These are phyloP conservation scores for Leucophora obtusa DNA, from an alignment of 2,888 invertebrate genomes.

Conservation along the genomic window DNA sequence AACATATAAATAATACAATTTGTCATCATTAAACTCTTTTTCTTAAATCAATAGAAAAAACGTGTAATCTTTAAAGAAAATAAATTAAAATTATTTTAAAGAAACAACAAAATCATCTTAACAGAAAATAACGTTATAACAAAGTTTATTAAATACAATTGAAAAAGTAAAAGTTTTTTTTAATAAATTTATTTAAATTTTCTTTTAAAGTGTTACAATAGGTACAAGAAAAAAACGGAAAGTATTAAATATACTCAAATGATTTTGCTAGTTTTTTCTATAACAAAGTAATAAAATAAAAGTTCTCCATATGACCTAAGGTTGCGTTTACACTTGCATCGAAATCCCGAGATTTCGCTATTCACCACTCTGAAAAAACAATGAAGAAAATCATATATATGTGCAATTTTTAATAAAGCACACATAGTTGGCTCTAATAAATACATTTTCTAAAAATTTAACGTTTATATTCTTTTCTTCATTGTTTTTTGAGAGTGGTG, in stretches of 20 bases:
- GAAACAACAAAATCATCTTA: conserved; percentile 1
- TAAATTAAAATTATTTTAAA: conserved; percentile 6
- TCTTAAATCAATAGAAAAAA: not conserved
- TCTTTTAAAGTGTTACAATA: not conserved
- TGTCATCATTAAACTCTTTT: not conserved
- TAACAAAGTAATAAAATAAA: not conserved
- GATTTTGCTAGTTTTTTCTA: not conserved
- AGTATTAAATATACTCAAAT: not conserved
- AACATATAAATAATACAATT: not conserved
- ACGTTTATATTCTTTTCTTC: no score
- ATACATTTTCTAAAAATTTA: no score
- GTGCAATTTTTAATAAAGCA: no score
- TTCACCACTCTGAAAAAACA: no score
- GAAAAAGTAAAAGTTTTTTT: conserved; percentile 42
- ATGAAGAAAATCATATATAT: no score
- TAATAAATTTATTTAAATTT: not conserved
- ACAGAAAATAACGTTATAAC: conserved; percentile 15
- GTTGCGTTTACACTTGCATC: no score
- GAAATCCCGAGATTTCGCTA: no score
- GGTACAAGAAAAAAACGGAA: not conserved
- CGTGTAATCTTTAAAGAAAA: conserved; percentile 1
- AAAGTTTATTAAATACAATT: conserved; percentile 6
- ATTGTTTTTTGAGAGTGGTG: no score
- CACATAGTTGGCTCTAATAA: no score
- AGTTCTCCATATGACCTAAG: not conserved